Evolutionary conservation across 2,113 vertebrate genomes (phyloP), one percentile per base, ranked within the genome.

Genomic region (Hemichromis elongatus): DNA sequence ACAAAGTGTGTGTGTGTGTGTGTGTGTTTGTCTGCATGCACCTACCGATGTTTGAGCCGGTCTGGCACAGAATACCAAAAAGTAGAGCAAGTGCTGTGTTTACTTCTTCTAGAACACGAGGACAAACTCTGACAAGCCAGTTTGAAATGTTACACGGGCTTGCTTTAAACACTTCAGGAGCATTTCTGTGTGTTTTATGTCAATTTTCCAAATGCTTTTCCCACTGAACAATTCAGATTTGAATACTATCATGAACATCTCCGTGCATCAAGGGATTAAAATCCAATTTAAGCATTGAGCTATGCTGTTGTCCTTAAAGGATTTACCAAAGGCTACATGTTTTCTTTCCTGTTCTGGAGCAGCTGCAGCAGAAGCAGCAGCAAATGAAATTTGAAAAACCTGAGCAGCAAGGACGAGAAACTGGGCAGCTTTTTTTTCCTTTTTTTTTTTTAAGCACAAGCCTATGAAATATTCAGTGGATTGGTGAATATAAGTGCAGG

Each of bases 381-480:
- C 8, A 54, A 52, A 61, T 6, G 19, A 82, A 66, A 82, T 73
- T 33, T 68, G 52, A 89, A 75, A 63, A 77, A 84, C 42, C 73
- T 45, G 68, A 87, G 68, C 28, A 77, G 77, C n/a, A 68, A 84
- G 81, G 83, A 63, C 55, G 83, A 77, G 82, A 87, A 92, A 89
- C 75, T 83, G 77, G 77, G 82, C 86, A 42, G 54, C 54, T 21
- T 33, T 66, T 61, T 88, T 82, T 91, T 84, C 52, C 81, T 86
- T 8, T 68, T 68, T 12, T 68, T 68, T 42, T 68, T 68, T 86
- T 88, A n/a, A 90, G 90, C 87, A 89, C 90, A 66, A 83, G 77
- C 91, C 95, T 83, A 94, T 96, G 92, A 95, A 96, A 95, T 93
- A 95, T 96, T 96, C 86, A 95, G 93, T 92, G 90, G 88, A 87